Conservation (phyloP, 2,888 invertebrate species). For the Argyresthia albistria region DNA sequence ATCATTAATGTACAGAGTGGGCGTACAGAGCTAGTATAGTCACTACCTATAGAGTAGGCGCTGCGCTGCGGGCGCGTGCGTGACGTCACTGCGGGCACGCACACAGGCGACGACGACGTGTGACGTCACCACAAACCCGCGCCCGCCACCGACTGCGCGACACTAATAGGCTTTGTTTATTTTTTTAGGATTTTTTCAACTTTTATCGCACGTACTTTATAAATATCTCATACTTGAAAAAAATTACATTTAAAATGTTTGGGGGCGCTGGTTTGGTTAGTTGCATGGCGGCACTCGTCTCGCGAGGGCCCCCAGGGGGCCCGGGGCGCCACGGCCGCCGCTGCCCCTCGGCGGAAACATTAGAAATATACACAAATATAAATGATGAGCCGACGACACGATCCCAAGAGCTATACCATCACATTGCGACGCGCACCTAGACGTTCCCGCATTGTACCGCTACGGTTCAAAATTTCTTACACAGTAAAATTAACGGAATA, state of each 20-base stretch:
- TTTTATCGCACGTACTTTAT: constrained; percentile 64
- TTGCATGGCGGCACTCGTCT: too few relatives aligned
- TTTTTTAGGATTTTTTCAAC: constrained; percentile 48
- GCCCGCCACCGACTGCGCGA: neutral
- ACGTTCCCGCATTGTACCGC: constrained; percentile 58
- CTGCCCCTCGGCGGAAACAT: constrained; percentile 9
- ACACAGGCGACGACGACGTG: neutral
- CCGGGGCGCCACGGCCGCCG: constrained; percentile 6
- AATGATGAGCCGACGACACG: constrained; percentile 46
- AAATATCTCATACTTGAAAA: constrained; percentile 71
- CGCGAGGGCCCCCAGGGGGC: neutral
- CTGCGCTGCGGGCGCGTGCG: constrained; percentile 14
- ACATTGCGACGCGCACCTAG: constrained; percentile 61
- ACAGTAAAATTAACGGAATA: constrained; percentile 71
- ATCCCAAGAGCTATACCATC: constrained; percentile 43
- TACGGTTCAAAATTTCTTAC: constrained; percentile 60
- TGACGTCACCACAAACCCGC: neutral
- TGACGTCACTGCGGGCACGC: constrained; percentile 24
- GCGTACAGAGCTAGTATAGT: constrained; percentile 7
- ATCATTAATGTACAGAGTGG: constrained; percentile 42
- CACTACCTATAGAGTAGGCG: neutral
- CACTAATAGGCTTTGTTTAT: constrained; percentile 20
- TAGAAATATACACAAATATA: constrained; percentile 44
- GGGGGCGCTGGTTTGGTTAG: constrained; percentile 25
- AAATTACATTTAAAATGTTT: constrained; percentile 65